phyloP scores from a whole-genome alignment of 2,113 vertebrate species.

The Acrocephalus kingi region DNA sequence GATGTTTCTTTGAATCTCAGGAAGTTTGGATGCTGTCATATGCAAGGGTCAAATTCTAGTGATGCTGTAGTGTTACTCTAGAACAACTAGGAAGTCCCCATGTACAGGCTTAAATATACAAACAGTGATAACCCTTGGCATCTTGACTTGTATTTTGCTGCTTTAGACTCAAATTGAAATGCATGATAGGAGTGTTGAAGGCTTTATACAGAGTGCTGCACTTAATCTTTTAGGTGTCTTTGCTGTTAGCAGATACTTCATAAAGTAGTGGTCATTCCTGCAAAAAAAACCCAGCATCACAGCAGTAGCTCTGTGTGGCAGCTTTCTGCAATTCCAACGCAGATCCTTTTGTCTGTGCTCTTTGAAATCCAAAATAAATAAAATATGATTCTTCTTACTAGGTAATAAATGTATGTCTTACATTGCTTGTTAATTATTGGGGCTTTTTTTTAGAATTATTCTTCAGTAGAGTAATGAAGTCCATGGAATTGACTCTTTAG shows the following conservation, averaged over 20 bases:
- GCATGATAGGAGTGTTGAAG: background rate
- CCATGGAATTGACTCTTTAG: background rate
- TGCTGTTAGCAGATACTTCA: background rate
- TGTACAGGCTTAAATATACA: background rate
- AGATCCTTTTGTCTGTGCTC: background rate
- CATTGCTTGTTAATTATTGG: background rate
- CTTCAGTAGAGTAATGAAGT: background rate
- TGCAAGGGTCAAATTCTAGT: background rate
- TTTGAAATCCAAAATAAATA: background rate
- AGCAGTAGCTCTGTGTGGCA: accelerated
- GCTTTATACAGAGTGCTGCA: background rate
- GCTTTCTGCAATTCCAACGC: background rate
- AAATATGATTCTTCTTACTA: background rate
- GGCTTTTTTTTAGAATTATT: background rate
- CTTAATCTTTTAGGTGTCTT: background rate
- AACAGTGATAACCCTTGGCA: background rate
- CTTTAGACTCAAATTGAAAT: background rate
- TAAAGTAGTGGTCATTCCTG: background rate
- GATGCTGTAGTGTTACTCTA: background rate
- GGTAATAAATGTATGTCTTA: background rate
- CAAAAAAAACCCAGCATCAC: background rate
- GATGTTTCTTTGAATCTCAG: background rate
- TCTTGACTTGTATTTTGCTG: background rate
- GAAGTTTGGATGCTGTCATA: background rate
- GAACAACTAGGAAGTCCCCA: background rate